Conservation (phyloP, 2,797 vertebrate species). For the Monodelphis domestica region DNA sequence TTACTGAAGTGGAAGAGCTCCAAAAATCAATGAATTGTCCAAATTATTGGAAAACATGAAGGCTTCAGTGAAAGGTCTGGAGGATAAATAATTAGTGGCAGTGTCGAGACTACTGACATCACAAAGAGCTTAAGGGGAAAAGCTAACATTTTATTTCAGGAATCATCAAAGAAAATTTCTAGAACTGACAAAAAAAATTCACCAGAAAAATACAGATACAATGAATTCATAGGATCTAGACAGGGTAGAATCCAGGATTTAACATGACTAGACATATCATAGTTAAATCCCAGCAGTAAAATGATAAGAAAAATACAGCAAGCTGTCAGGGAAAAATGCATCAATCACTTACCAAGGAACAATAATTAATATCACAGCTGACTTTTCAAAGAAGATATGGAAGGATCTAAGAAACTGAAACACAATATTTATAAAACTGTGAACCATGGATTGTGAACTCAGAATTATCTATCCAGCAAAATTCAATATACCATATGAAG, state of each 20-base stretch:
- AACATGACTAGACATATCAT: background rate
- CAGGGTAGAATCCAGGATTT: background rate
- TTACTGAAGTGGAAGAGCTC: background rate
- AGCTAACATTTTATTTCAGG: background rate
- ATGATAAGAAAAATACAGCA: background rate
- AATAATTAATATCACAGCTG: background rate
- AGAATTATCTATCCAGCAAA: background rate
- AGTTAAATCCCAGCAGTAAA: background rate
- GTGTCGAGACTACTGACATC: background rate
- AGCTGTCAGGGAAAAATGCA: background rate
- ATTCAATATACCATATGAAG: background rate
- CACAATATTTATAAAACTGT: background rate
- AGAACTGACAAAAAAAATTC: background rate
- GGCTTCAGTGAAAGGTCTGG: background rate
- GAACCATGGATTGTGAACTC: background rate
- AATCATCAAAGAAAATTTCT: background rate
- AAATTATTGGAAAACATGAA: background rate
- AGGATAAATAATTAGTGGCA: background rate
- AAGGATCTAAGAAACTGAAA: background rate
- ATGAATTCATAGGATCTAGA: background rate
- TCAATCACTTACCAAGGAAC: background rate
- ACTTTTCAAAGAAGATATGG: background rate
- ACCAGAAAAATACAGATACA: background rate
- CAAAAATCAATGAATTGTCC: background rate
- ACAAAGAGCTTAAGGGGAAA: background rate